phyloP scores from a whole-genome alignment of 2,797 vertebrate species.

The Atherinosoma microstoma region DNA sequence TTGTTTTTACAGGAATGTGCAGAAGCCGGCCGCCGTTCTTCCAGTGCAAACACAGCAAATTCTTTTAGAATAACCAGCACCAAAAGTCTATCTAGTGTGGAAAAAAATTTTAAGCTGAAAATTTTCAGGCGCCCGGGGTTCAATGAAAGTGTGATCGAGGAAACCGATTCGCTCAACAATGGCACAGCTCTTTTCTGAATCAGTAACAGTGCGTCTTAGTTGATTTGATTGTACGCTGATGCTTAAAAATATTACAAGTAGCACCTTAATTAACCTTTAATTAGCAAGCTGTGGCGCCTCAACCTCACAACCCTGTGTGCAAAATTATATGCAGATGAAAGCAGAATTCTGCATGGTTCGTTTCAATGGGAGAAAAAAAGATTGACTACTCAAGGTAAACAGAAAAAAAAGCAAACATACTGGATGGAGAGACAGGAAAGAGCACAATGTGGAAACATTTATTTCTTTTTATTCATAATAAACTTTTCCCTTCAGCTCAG shows the following conservation, averaged over 20 bases:
- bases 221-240: slow-evolving; percentile 1
- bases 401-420: slow-evolving; percentile 37
- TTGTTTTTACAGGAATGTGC: not conserved
- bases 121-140: not conserved
- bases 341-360: slow-evolving; percentile 20
- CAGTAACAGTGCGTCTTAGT: not conserved
- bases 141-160: slow-evolving; percentile 12
- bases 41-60: not conserved
- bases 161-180: slow-evolving; percentile 13
- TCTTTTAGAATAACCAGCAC: not conserved
- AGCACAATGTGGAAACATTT: slow-evolving; percentile 6
- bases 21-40: not conserved
- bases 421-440: slow-evolving; percentile 18
- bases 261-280: slow-evolving; percentile 29
- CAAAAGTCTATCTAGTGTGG: not conserved
- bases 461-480: not conserved
- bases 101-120: slow-evolving; percentile 2
- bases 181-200: slow-evolving; percentile 2
- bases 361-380: not conserved
- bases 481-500: not conserved
- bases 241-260: slow-evolving; percentile 26
- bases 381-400: slow-evolving; percentile 21
- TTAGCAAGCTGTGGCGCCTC: slow-evolving; percentile 4
- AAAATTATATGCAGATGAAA: slow-evolving; percentile 19
- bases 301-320: not conserved